Conservation (phyloP, 2,888 invertebrate genomes). For the Cyaniris semiargus region DNA sequence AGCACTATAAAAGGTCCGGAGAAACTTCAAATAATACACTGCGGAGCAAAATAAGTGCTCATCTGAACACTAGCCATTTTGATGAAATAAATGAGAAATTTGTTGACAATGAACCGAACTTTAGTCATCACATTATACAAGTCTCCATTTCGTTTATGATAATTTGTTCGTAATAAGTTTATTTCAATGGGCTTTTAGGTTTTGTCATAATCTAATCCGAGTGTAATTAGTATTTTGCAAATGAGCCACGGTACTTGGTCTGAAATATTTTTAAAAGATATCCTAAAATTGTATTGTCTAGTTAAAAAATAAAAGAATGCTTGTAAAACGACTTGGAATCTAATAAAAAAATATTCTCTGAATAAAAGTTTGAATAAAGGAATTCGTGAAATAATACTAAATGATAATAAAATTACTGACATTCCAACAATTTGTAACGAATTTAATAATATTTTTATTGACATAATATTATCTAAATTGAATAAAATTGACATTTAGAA, state of each 20-base stretch:
- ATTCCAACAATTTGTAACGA: too few species aligned
- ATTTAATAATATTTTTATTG: too few species aligned
- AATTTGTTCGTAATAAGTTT: conserved; percentile 19
- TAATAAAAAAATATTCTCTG: too few species aligned
- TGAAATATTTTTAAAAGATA: too few species aligned
- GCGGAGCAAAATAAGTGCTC: not conserved
- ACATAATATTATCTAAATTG: too few species aligned
- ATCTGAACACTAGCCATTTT: not conserved
- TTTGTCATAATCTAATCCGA: not conserved
- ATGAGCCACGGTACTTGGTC: not conserved
- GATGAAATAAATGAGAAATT: not conserved
- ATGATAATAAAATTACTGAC: too few species aligned
- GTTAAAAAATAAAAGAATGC: too few species aligned
- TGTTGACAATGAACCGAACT: not conserved
- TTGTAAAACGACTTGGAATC: too few species aligned
- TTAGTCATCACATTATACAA: conserved; percentile 1
- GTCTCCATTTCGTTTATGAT: conserved; percentile 17
- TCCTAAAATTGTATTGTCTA: too few species aligned
- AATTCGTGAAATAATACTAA: too few species aligned
- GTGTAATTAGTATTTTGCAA: not conserved
- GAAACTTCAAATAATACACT: not conserved
- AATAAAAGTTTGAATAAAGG: too few species aligned
- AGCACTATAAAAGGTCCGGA: not conserved
- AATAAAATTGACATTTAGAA: too few species aligned
- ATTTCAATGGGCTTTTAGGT: conserved; percentile 9